Evolutionary conservation across 2,888 invertebrate species (phyloP), one percentile per base, ranked within the genome.

Genomic region (Trachelus iudaicus): DNA sequence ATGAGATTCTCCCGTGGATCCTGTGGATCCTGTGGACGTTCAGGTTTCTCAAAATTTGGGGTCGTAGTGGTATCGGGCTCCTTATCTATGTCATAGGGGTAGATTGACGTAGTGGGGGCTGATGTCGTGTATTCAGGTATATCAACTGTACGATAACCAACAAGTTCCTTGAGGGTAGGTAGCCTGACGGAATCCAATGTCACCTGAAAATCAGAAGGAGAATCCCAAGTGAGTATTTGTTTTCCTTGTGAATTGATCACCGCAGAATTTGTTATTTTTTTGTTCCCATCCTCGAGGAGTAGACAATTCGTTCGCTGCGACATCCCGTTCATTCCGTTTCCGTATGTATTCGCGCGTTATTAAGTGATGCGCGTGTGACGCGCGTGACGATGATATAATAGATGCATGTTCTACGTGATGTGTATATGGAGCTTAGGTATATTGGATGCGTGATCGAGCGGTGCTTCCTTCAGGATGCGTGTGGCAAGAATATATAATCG

Each of bases 201-300:
- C 79, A 91, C 90, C 91, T 91, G 90, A 88, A 91, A 91, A 91
- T 89, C 85, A 90, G 86, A 90, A 90, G 78, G 87, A 84, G 75
- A 80, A 77, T 77, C 79, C 75, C 69, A 79, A 76, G 75, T 77
- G 79, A 73, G 76, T 79, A 69, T 35, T 83, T 75, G 76, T 77
- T 69, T 77, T 81, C 75, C 79, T 31, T 73, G 74, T 73, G 77
- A 73, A 76, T 78, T 9, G 77, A 34, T 73, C 75, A 79, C 76
- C 80, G 73, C 11, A 69, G 78, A 78, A 79, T 77, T 78, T 78
- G 78, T 71, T 80, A 83, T 81, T 81, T 81, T 79, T 34, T 81
- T 79, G 76, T 76, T 80, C 77, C 81, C 73, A 76, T 78, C 79
- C 15, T 31, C 79, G 73, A 56, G 9, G 56, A 56, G 56, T 56